These are phyloP conservation scores for Neodiprion fabricii DNA, from an alignment of 1,140 invertebrate genomes.

Conservation along the genomic window DNA sequence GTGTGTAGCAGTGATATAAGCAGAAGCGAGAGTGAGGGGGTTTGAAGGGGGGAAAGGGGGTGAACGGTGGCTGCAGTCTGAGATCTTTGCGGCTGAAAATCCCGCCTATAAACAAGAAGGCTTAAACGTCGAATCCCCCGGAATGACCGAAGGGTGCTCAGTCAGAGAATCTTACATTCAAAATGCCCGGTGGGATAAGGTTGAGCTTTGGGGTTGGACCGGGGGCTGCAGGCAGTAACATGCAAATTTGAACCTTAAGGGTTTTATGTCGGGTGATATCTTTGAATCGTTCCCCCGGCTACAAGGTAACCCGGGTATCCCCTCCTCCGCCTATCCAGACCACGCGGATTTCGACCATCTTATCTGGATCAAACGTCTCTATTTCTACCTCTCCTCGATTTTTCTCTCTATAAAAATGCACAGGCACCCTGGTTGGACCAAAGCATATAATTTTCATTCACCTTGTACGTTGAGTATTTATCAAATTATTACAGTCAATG, in stretches of 20 bases:
- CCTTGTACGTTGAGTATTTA: too few species aligned
- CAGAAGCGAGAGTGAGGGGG: too few species aligned
- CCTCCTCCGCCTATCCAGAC: not conserved
- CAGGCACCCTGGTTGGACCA: too few species aligned
- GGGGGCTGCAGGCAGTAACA: conserved; percentile 51
- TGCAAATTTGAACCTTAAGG: conserved; percentile 62
- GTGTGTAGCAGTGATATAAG: not conserved
- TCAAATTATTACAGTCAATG: too few species aligned
- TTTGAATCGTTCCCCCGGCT: conserved; percentile 44
- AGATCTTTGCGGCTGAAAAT: conserved; percentile 34
- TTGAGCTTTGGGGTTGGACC: conserved; percentile 36
- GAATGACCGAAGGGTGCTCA: conserved; percentile 51
- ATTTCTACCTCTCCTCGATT: not conserved
- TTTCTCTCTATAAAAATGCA: too few species aligned
- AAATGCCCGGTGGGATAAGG: conserved; percentile 49
- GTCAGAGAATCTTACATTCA: conserved; percentile 52
- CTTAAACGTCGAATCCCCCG: conserved; percentile 46
- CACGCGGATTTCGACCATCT: conserved; percentile 24
- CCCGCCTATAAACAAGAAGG: conserved; percentile 54
- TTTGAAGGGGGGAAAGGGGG: not conserved
- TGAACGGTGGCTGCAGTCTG: not conserved
- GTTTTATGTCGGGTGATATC: conserved; percentile 62
- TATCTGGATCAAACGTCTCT: conserved; percentile 31
- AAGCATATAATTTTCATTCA: too few species aligned
- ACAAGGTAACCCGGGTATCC: conserved; percentile 20